Conservation (phyloP, 2,113 vertebrate genomes). For the Podarcis cretensis region DNA sequence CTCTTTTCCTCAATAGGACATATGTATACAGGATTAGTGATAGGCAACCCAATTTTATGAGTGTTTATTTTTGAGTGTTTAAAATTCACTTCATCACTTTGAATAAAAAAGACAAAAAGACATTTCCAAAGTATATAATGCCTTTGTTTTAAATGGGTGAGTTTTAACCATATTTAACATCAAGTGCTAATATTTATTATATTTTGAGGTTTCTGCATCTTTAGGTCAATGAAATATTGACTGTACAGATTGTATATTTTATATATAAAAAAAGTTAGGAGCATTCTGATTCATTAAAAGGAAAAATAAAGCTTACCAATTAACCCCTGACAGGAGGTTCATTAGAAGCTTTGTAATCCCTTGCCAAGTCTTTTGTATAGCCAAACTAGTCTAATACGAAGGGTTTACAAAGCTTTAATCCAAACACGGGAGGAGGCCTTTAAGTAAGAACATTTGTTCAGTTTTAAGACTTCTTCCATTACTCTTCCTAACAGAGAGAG, state of each 20-base stretch:
- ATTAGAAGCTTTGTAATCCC: slow-evolving; percentile 78
- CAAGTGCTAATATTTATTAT: slow-evolving; percentile 48
- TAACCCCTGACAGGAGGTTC: slow-evolving; percentile 82
- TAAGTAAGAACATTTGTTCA: slow-evolving; percentile 82
- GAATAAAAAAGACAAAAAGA: slow-evolving; percentile 42
- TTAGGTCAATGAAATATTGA: slow-evolving; percentile 59
- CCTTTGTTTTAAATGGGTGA: slow-evolving; percentile 39
- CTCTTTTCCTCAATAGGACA: background rate
- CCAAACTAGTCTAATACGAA: slow-evolving; percentile 73
- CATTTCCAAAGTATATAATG: slow-evolving; percentile 15
- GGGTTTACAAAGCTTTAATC: slow-evolving; percentile 78
- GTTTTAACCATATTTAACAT: slow-evolving; percentile 50
- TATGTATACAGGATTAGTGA: slow-evolving; percentile 39
- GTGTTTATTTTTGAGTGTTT: slow-evolving; percentile 56
- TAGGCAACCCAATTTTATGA: slow-evolving; percentile 41
- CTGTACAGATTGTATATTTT: slow-evolving; percentile 64
- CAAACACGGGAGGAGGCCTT: slow-evolving; percentile 77
- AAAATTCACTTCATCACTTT: slow-evolving; percentile 58
- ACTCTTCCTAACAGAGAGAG: slow-evolving; percentile 64
- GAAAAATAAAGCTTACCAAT: slow-evolving; percentile 78
- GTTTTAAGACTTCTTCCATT: slow-evolving; percentile 76
- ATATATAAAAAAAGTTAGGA: slow-evolving; percentile 58
- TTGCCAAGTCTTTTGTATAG: slow-evolving; percentile 82
- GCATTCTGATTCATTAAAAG: slow-evolving; percentile 77
- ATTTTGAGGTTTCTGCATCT: slow-evolving; percentile 52